phyloP scores from a whole-genome alignment of 2,113 vertebrate species.

The Actenoides lindsayi region DNA sequence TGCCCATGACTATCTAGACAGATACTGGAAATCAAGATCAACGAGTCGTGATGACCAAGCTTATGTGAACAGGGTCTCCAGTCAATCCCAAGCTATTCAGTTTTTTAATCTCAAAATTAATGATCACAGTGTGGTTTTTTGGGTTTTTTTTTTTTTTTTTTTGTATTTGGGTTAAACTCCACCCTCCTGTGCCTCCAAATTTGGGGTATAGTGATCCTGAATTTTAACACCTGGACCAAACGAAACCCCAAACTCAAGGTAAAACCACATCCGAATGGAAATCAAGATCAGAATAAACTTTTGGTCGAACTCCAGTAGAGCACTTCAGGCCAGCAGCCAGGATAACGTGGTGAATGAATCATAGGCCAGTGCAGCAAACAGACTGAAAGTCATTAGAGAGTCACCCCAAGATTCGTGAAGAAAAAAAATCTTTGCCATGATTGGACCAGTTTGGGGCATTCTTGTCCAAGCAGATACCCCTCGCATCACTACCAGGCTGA shows the following conservation, averaged over 20 bases:
- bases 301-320: background rate
- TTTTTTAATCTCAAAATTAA: background rate
- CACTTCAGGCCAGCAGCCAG: background rate
- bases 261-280: background rate
- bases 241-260: rapidly evolving
- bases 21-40: background rate
- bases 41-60: background rate
- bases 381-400: background rate
- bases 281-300: background rate
- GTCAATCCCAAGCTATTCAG: background rate
- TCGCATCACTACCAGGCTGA: background rate
- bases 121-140: too few relatives aligned
- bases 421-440: background rate
- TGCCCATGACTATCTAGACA: background rate
- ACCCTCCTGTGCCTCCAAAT: background rate
- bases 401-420: background rate
- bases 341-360: background rate
- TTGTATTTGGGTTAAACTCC: background rate
- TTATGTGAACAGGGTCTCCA: background rate
- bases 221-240: background rate
- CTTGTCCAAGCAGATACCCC: background rate
- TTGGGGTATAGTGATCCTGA: rapidly evolving
- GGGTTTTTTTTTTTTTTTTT: background rate
- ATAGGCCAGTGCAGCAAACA: background rate
- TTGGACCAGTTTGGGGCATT: background rate